Percentiles rank a stretch among this genome's conserved stretches.
These are phyloP conservation scores for Macaria liturata DNA, from an alignment of 2,888 invertebrate species.

Conservation along the genomic window DNA sequence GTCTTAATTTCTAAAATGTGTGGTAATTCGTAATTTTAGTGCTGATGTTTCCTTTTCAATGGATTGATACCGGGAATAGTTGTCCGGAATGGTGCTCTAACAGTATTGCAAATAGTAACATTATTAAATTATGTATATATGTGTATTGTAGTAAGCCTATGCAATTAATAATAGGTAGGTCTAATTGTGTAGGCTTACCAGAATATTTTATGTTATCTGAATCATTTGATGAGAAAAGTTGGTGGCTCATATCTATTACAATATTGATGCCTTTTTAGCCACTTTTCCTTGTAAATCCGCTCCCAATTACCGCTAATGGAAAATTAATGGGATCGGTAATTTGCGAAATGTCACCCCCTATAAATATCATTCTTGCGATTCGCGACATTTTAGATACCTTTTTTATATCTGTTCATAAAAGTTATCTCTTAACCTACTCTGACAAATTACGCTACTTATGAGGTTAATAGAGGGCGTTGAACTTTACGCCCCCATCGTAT, in stretches of 20 bases:
- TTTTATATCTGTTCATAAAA: slow-evolving; percentile 46
- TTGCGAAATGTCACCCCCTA: slow-evolving; percentile 74
- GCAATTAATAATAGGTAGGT: too few species aligned
- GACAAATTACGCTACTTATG: slow-evolving; percentile 23
- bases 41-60: too few species aligned
- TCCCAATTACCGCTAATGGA: slow-evolving; percentile 74
- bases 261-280: slow-evolving; percentile 24
- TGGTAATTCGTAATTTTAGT: too few species aligned
- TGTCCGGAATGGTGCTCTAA: too few species aligned
- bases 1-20: too few species aligned
- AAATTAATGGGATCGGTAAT: slow-evolving; percentile 78
- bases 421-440: slow-evolving; percentile 35
- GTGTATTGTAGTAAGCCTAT: too few species aligned
- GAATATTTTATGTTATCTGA: too few species aligned
- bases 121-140: too few species aligned
- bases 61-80: too few species aligned
- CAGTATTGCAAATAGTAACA: too few species aligned
- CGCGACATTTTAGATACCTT: slow-evolving; percentile 60
- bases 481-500: slow-evolving; percentile 11
- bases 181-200: too few species aligned
- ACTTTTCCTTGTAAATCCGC: slow-evolving; percentile 38
- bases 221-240: too few species aligned
- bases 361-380: slow-evolving; percentile 63
- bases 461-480: slow-evolving; percentile 20
- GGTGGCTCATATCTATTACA: slow-evolving; percentile 13